Evolutionary conservation across 2,888 invertebrate species (phyloP).

Genomic region (Ctenicera cuprea): DNA sequence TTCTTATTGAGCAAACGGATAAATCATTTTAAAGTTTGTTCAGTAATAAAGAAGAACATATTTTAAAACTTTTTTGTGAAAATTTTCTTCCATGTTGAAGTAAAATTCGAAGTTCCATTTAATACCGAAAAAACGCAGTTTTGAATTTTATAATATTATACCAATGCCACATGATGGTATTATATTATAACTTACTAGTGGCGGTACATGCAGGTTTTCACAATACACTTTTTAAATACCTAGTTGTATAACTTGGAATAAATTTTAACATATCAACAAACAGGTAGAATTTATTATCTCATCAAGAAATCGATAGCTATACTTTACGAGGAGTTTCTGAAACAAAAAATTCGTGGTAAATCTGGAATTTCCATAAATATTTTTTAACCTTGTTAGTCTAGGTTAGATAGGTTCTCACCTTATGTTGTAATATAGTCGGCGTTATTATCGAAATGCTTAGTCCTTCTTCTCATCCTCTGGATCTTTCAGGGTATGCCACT

Average conservation of each 20-base stretch:
- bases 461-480: conserved; percentile 95
- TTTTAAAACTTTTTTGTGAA: too few species aligned
- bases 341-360: conserved; percentile 7
- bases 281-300: conserved; percentile 49
- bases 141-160: conserved; percentile 31
- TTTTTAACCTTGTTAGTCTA: too few species aligned
- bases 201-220: conserved; percentile 39
- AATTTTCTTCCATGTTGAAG: too few species aligned
- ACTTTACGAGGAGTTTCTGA: conserved; percentile 44
- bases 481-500: conserved; percentile 99
- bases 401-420: background rate
- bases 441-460: conserved; percentile 71
- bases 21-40: background rate
- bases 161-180: conserved; percentile 23
- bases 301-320: conserved; percentile 45
- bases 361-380: too few species aligned
- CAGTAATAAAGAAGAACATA: background rate
- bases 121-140: conserved; percentile 26
- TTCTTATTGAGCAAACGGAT: conserved; percentile 12
- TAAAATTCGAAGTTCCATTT: conserved; percentile 17
- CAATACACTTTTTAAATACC: conserved; percentile 45
- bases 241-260: conserved; percentile 48
- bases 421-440: conserved; percentile 40
- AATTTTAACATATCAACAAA: conserved; percentile 51
- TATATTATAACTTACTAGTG: conserved; percentile 36